Percentiles rank a stretch among this genome's conserved stretches.
Evolutionary conservation across 2,888 invertebrate genomes (phyloP).

Genomic region (Dynastes hyllus): DNA sequence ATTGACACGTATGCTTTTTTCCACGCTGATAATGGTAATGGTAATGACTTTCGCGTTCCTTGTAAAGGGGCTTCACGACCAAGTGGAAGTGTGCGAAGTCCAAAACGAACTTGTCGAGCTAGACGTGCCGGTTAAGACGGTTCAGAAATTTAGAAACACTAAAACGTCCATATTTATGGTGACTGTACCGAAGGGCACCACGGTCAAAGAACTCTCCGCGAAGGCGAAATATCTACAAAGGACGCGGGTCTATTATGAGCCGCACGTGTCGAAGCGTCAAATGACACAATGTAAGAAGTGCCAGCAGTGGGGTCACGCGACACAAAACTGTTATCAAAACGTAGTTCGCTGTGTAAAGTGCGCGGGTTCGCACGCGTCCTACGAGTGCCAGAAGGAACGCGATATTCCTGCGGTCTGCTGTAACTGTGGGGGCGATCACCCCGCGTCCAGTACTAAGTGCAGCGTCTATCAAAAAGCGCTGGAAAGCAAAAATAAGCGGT

Average conservation of each 20-base stretch:
- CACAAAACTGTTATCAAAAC: background rate
- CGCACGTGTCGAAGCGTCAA: background rate
- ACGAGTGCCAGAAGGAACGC: too few species aligned
- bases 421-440: too few species aligned
- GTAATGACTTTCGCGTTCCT: background rate
- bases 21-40: too few species aligned
- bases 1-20: too few species aligned
- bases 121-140: background rate
- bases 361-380: too few species aligned
- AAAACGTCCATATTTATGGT: background rate
- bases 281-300: background rate
- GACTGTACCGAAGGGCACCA: too few species aligned
- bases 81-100: background rate
- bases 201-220: too few species aligned
- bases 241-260: too few species aligned
- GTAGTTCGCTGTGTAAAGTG: background rate
- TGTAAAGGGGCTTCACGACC: background rate
- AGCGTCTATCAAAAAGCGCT: background rate
- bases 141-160: background rate
- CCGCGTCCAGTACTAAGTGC: slow-evolving; percentile 2
- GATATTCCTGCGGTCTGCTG: too few species aligned
- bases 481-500: background rate
- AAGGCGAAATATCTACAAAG: too few species aligned
- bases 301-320: background rate
- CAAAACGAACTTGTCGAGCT: slow-evolving; percentile 1